These are phyloP conservation scores for Megalops atlanticus DNA, from an alignment of 2,113 vertebrate genomes.

Conservation along the genomic window DNA sequence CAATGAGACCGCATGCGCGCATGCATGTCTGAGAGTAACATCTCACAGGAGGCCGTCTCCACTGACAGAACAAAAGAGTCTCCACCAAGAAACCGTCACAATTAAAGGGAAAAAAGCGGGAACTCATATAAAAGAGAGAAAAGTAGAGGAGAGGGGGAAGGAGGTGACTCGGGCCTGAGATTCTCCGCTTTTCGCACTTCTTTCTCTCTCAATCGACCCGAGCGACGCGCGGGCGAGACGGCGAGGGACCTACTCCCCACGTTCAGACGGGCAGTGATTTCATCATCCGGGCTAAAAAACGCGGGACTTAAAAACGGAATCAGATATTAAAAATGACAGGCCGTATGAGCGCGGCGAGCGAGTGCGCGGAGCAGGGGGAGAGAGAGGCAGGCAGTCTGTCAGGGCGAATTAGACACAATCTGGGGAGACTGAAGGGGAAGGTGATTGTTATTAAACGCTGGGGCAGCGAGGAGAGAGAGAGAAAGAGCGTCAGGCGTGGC, in stretches of 20 bases:
- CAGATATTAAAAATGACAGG: conserved; percentile 99
- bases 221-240: background rate
- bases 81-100: too few species aligned
- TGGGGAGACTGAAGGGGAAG: conserved; percentile 86
- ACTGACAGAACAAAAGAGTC: too few species aligned
- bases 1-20: too few species aligned
- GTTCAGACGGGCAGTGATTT: conserved; percentile 89
- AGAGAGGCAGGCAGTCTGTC: conserved; percentile 92
- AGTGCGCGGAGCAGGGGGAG: conserved; percentile 97
- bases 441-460: conserved; percentile 92
- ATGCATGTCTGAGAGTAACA: too few species aligned
- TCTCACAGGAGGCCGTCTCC: too few species aligned
- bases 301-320: conserved; percentile 99
- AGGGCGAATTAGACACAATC: conserved; percentile 89
- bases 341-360: conserved; percentile 99
- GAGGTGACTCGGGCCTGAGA: too few species aligned
- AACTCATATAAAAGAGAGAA: too few species aligned
- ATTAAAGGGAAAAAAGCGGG: too few species aligned
- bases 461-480: conserved; percentile 91
- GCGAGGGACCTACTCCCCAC: conserved; percentile 79
- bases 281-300: conserved; percentile 89
- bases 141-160: too few species aligned
- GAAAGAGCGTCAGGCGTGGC: conserved; percentile 90
- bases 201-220: conserved; percentile 17
- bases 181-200: background rate